These are phyloP conservation scores for Acipenser oxyrinchus DNA, from an alignment of 2,797 vertebrate species.

Conservation along the genomic window DNA sequence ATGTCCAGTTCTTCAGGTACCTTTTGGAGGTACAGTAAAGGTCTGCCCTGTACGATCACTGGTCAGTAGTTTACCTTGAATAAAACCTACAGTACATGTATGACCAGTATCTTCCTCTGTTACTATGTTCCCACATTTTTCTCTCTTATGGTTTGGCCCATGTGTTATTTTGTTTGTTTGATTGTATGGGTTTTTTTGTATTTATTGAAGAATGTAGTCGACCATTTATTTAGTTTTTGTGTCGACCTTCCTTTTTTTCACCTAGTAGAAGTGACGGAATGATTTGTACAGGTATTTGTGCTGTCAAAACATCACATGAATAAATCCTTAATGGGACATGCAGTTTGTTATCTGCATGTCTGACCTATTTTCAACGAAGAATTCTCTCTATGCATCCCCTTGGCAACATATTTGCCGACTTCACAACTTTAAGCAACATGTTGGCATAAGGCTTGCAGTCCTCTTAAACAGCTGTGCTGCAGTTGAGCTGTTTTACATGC, in stretches of 20 bases:
- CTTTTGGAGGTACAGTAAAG: too few relatives aligned
- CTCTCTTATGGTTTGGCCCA: too few relatives aligned
- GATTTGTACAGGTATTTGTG: background rate
- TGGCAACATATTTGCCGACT: slow-evolving; percentile 71
- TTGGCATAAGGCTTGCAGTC: slow-evolving; percentile 76
- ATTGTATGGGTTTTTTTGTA: slow-evolving; percentile 1
- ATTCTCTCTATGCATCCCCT: slow-evolving; percentile 62
- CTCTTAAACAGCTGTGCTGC: slow-evolving; percentile 84
- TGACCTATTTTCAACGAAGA: slow-evolving; percentile 75
- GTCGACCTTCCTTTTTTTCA: too few relatives aligned
- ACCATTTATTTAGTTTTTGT: too few relatives aligned
- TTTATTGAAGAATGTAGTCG: background rate
- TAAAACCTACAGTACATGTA: too few relatives aligned
- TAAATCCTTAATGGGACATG: slow-evolving; percentile 37
- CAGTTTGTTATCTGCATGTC: slow-evolving; percentile 40
- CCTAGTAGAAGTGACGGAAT: background rate
- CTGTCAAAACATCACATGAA: slow-evolving; percentile 32
- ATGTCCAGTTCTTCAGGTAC: too few relatives aligned
- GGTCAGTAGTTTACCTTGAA: too few relatives aligned
- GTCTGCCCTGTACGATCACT: too few relatives aligned
- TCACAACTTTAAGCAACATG: slow-evolving; percentile 77
- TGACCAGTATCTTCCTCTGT: too few relatives aligned
- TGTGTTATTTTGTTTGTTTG: background rate
- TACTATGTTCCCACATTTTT: too few relatives aligned
- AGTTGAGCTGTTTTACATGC: slow-evolving; percentile 76